A percentile compares a stretch with the other conserved stretches of the same genome.
These are phyloP conservation scores for Macrotus californicus DNA, from an alignment of 2,113 vertebrate species.

Conservation along the genomic window DNA sequence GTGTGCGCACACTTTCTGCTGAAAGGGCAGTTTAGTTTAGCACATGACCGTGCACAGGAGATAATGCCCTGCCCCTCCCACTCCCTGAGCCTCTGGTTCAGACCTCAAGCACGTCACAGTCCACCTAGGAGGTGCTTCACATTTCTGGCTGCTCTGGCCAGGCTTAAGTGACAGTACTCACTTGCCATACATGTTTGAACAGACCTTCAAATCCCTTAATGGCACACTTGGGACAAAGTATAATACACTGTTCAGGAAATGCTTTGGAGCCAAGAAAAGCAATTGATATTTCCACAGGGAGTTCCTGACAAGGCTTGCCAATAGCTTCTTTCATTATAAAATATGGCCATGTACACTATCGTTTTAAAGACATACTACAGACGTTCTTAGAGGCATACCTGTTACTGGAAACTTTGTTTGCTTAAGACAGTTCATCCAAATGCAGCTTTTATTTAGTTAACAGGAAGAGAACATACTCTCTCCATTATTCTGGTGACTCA, in stretches of 20 bases:
- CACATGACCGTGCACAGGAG: background rate
- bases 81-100: background rate
- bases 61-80: background rate
- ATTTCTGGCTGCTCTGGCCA: conserved; percentile 10
- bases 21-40: background rate
- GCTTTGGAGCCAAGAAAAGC: conserved; percentile 86
- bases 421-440: conserved; percentile 16
- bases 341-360: conserved; percentile 70
- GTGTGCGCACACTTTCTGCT: conserved; percentile 24
- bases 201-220: conserved; percentile 82
- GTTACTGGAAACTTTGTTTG: conserved; percentile 62
- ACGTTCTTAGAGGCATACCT: conserved; percentile 54
- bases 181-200: conserved; percentile 81
- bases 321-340: conserved; percentile 76
- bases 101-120: background rate
- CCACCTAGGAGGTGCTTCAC: conserved; percentile 9
- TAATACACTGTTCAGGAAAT: conserved; percentile 82
- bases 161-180: conserved; percentile 77
- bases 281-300: conserved; percentile 87
- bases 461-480: background rate
- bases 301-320: conserved; percentile 76
- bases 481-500: background rate
- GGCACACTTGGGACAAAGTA: conserved; percentile 86
- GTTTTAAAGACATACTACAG: conserved; percentile 71
- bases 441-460: conserved; percentile 22